A percentile compares a stretch with the other conserved stretches of the same genome.
Conservation (phyloP, 1,140 invertebrate species). For the Meloidogyne exigua region DNA sequence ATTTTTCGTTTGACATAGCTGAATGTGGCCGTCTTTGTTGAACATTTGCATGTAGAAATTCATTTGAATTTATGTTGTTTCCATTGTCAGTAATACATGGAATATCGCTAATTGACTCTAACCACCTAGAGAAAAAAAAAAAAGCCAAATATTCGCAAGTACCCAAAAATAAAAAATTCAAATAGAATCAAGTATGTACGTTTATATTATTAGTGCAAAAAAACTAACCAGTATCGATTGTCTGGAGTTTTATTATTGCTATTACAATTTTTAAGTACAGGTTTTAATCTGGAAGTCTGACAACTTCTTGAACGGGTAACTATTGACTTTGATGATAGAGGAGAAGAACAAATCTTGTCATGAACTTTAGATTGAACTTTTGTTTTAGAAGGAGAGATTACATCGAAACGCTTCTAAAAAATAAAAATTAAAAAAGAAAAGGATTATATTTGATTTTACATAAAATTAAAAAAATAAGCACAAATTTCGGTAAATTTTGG, state of each 20-base stretch:
- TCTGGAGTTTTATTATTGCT: not conserved
- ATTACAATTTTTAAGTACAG: constrained; percentile 1
- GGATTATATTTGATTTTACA: too few relatives aligned
- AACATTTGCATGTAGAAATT: not conserved
- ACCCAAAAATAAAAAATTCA: too few relatives aligned
- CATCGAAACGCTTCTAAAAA: not conserved
- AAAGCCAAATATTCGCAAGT: too few relatives aligned
- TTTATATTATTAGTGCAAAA: too few relatives aligned
- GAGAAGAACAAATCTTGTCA: not conserved
- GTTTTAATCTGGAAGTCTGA: constrained; percentile 11
- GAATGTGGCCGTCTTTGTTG: not conserved
- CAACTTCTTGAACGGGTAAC: constrained; percentile 16
- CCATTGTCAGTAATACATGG: not conserved
- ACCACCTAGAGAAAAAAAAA: not conserved
- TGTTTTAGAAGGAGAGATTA: not conserved
- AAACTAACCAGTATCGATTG: not conserved
- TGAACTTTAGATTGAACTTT: not conserved
- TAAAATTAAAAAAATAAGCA: not conserved
- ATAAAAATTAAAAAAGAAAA: not conserved
- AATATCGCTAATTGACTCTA: not conserved
- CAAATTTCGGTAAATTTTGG: not conserved
- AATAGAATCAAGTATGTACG: too few relatives aligned
- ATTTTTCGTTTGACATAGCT: not conserved
- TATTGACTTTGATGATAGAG: not conserved
- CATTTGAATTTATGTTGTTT: not conserved